These are phyloP conservation scores for Dryomyza anilis DNA, from an alignment of 2,888 invertebrate species.

Conservation along the genomic window DNA sequence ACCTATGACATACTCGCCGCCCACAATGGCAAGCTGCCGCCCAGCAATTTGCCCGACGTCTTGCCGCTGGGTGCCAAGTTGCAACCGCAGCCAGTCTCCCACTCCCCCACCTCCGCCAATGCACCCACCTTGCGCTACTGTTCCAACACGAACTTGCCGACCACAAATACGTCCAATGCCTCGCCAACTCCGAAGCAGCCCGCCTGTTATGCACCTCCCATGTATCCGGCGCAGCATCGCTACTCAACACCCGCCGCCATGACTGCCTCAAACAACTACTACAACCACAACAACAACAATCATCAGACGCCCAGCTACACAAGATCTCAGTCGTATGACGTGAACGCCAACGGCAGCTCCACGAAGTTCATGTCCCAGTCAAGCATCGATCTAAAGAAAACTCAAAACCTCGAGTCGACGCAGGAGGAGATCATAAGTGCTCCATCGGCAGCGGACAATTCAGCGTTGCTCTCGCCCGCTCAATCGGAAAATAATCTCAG, in stretches of 20 bases:
- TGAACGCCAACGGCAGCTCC: conserved; percentile 49
- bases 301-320: conserved; percentile 39
- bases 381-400: conserved; percentile 59
- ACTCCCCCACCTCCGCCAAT: conserved; percentile 45
- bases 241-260: conserved; percentile 53
- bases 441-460: background rate
- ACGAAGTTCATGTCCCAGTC: conserved; percentile 58
- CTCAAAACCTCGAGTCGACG: conserved; percentile 55
- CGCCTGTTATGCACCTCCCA: conserved; percentile 39
- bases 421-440: conserved; percentile 47
- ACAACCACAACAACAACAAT: conserved; percentile 34
- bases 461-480: conserved; percentile 52
- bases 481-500: conserved; percentile 59
- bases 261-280: conserved; percentile 42
- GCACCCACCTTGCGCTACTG: conserved; percentile 53
- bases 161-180: conserved; percentile 33
- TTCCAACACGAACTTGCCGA: conserved; percentile 53
- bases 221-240: conserved; percentile 44
- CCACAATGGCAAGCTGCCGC: conserved; percentile 53
- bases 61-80: conserved; percentile 65
- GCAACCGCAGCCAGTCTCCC: conserved; percentile 42
- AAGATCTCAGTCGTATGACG: conserved; percentile 58
- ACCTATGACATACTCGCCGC: conserved; percentile 43
- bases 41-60: conserved; percentile 65
- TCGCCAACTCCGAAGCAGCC: conserved; percentile 29